Evolutionary conservation across 2,113 vertebrate species (phyloP), one percentile per base, ranked within the genome.

Genomic region (Trogon melanurus): DNA sequence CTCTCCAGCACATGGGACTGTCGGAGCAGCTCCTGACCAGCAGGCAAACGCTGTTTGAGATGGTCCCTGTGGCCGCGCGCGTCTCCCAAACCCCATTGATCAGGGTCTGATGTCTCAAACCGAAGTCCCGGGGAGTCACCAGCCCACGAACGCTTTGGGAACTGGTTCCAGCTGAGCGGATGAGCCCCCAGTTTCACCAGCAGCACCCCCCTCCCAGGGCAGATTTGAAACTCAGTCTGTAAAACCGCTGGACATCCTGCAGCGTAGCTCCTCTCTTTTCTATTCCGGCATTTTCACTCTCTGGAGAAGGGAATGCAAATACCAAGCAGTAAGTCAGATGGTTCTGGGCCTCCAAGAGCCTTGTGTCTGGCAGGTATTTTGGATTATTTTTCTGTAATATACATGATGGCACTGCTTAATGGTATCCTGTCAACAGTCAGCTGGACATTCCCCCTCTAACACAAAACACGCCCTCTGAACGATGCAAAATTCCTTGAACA

Each of bases 141-240:
- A 21, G 18, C 23, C 13, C 23, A 4, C 0, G 7, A 41, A 38
- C 0, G 0, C 32, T n/a, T 65, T 0, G 4, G 38, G 67, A 73
- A 53, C 19, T 7, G 38, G 18, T 58, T 71, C 73, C 26, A 65
- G 18, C 26, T 15, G 79, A 60, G 32, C 1, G 2, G 70, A 29
- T 0, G 8, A 66, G 16, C n/a, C 36, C 8, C 18, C 47, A 54
- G 15, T 47, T 62, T 54, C 7, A 0, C 32, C 64, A 22, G 64
- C 3, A 1, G 47, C n/a, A n/a, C n/a, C 26, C 48, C 9, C 29
- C 9, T 64, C n/a, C 50, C 1, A 1, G 9, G 41, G 25, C n/a
- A 30, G 58, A 34, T 65, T n/a, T 21, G 34, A 41, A 50, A 50
- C 50, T 30, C n/a, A 14, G 5, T 26, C 85, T 32, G 26, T 21